Percentiles rank a stretch among this genome's conserved stretches.
Evolutionary conservation across 2,797 vertebrate species (phyloP).

Genomic region (Pseudochirops cupreus): DNA sequence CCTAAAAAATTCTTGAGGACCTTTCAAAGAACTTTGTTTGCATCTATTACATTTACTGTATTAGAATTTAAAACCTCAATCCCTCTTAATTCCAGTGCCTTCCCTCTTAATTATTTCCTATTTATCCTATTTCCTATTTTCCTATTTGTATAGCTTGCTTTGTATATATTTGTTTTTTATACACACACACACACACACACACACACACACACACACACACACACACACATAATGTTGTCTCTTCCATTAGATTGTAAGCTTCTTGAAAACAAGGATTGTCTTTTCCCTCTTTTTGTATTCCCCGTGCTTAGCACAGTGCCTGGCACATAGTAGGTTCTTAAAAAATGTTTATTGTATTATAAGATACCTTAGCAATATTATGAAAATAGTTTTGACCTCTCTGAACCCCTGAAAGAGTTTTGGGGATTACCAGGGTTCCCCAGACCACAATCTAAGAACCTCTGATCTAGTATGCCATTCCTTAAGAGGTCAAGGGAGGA

Average conservation of each 20-base stretch:
- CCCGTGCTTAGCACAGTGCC: neutral
- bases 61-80: neutral
- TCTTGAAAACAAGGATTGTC: neutral
- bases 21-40: neutral
- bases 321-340: neutral
- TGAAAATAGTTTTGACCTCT: neutral
- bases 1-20: neutral
- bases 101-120: neutral
- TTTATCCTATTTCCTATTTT: neutral
- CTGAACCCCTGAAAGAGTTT: neutral
- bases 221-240: neutral
- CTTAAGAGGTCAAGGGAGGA: neutral
- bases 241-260: neutral
- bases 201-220: no score
- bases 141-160: neutral
- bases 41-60: neutral
- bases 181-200: no score
- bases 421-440: neutral
- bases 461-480: neutral
- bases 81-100: neutral
- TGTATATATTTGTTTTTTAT: no score
- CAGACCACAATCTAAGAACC: neutral
- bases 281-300: neutral
- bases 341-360: neutral
- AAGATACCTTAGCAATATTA: neutral